phyloP scores from a whole-genome alignment of 2,888 invertebrate genomes.

The Nipponacmea schrenckii region DNA sequence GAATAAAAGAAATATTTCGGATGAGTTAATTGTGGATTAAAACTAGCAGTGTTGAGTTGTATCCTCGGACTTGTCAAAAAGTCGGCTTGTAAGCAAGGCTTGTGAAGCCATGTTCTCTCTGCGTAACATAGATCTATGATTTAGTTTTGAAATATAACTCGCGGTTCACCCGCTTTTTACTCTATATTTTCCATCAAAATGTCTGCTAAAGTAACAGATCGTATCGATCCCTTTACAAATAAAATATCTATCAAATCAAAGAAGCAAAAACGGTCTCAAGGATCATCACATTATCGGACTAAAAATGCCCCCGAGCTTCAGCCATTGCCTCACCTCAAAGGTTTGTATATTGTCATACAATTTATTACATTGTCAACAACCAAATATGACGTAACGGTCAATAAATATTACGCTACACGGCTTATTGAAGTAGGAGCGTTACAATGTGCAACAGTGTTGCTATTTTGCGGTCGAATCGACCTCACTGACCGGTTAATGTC shows the following conservation, averaged over 20 bases:
- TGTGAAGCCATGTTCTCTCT: slow-evolving; percentile 6
- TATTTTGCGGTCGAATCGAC: neutral
- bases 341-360: slow-evolving; percentile 70
- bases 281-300: slow-evolving; percentile 97
- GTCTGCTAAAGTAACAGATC: slow-evolving; percentile 81
- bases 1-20: neutral
- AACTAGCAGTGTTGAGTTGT: slow-evolving; percentile 32
- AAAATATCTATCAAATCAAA: slow-evolving; percentile 98
- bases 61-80: slow-evolving; percentile 38
- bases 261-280: slow-evolving; percentile 98
- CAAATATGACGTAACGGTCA: too few relatives aligned
- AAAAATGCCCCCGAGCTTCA: slow-evolving; percentile 97
- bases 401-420: neutral
- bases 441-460: too few relatives aligned
- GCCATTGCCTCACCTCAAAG: slow-evolving; percentile 96
- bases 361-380: neutral
- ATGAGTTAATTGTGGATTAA: neutral
- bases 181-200: slow-evolving; percentile 79
- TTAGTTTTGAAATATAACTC: neutral
- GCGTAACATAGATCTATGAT: slow-evolving; percentile 7
- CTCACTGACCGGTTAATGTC: slow-evolving; percentile 19
- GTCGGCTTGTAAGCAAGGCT: neutral
- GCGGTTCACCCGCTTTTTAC: slow-evolving; percentile 86
- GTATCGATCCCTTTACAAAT: slow-evolving; percentile 92
- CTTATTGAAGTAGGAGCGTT: neutral